Percentiles rank a stretch among this genome's conserved stretches.
Evolutionary conservation across 2,888 invertebrate genomes (phyloP).

Genomic region (Pelosia muscerda): DNA sequence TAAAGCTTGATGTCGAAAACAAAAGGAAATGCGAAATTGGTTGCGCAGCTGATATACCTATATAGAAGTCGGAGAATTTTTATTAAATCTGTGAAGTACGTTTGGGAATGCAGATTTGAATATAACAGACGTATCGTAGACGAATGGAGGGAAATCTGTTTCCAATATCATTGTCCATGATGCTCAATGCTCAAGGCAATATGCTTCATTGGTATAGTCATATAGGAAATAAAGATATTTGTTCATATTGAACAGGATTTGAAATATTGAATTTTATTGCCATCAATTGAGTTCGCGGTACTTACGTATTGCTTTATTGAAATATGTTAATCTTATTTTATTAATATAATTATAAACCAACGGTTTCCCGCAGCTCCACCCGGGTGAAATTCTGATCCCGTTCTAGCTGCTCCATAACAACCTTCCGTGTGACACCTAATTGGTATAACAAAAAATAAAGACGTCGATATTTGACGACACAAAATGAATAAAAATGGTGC

Average conservation of each 20-base stretch:
- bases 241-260: constrained; percentile 23
- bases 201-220: constrained; percentile 51
- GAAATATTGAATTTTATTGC: constrained; percentile 17
- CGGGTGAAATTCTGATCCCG: no score
- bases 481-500: no score
- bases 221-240: constrained; percentile 40
- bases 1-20: constrained; percentile 40
- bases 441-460: no score
- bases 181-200: constrained; percentile 57
- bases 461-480: no score
- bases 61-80: constrained; percentile 64
- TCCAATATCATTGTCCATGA: constrained; percentile 67
- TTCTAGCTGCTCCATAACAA: no score
- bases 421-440: no score
- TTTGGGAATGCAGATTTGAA: constrained; percentile 72
- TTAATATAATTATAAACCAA: no score
- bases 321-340: no score
- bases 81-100: constrained; percentile 78
- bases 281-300: neutral
- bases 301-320: neutral
- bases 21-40: constrained; percentile 54
- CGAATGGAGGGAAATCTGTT: constrained; percentile 51
- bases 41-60: constrained; percentile 59
- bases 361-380: neutral
- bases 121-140: constrained; percentile 59